Evolutionary conservation across 2,113 vertebrate genomes (phyloP).

Genomic region (Micronycteris hirsuta): DNA sequence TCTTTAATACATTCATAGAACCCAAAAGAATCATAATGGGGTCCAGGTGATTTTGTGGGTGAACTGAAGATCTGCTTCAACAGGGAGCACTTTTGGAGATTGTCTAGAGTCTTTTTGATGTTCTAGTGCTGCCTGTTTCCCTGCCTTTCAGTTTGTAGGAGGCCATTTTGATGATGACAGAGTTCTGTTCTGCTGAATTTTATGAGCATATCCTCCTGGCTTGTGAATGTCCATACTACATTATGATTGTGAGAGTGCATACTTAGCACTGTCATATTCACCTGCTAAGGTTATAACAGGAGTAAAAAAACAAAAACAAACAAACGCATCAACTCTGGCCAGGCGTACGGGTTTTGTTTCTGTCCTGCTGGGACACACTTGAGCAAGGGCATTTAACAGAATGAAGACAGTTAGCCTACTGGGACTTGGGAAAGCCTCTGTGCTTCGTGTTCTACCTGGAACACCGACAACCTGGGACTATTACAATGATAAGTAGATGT

Average conservation of each 20-base stretch:
- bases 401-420: background rate
- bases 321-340: background rate
- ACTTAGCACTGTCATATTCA: background rate
- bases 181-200: background rate
- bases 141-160: background rate
- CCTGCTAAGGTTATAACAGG: background rate
- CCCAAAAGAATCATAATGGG: background rate
- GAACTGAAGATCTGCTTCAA: background rate
- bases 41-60: background rate
- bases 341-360: background rate
- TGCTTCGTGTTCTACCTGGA: background rate
- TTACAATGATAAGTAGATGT: background rate
- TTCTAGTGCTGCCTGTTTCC: background rate
- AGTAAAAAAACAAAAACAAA: background rate
- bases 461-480: background rate
- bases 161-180: background rate
- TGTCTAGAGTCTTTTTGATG: background rate
- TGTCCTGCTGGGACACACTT: background rate
- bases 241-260: background rate
- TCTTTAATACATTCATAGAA: background rate
- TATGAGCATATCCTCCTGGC: background rate
- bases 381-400: background rate
- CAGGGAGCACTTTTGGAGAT: background rate
- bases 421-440: background rate
- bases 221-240: background rate